These are phyloP conservation scores for Lamproptera curius DNA, from an alignment of 2,888 invertebrate genomes.

Conservation along the genomic window DNA sequence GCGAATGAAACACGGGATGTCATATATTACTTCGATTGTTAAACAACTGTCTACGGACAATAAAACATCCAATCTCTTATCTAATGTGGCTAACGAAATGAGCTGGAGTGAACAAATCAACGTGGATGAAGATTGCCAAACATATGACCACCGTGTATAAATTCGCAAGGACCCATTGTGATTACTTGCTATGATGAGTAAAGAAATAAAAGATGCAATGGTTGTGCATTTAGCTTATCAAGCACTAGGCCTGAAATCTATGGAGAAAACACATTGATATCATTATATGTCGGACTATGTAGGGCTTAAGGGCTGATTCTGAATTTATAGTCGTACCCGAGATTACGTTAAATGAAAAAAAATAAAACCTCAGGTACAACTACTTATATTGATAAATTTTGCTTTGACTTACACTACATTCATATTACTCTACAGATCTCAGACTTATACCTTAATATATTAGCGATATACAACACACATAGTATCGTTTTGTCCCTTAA, in stretches of 20 bases:
- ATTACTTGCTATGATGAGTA: slow-evolving; percentile 40
- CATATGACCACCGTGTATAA: slow-evolving; percentile 78
- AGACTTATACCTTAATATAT: no score
- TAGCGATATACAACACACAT: slow-evolving; percentile 3
- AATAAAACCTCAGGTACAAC: no score
- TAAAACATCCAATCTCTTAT: slow-evolving; percentile 69
- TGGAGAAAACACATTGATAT: no score
- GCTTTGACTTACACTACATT: no score
- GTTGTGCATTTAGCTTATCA: slow-evolving; percentile 33
- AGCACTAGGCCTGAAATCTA: no score
- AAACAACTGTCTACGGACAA: slow-evolving; percentile 72
- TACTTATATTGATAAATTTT: no score
- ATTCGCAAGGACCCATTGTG: slow-evolving; percentile 74
- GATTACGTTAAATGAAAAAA: no score
- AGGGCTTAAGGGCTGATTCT: no score
- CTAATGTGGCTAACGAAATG: slow-evolving; percentile 62
- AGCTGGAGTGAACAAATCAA: slow-evolving; percentile 70
- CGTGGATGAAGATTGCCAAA: slow-evolving; percentile 68
- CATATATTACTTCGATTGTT: slow-evolving; percentile 75
- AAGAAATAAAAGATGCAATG: slow-evolving; percentile 34
- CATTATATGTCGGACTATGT: no score
- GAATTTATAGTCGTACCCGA: no score
- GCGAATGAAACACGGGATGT: slow-evolving; percentile 79
- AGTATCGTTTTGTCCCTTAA: background rate
- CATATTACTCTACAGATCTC: no score